Evolutionary conservation across 2,888 invertebrate genomes (phyloP), one percentile per base, ranked within the genome.

Genomic region (Altica lythri): DNA sequence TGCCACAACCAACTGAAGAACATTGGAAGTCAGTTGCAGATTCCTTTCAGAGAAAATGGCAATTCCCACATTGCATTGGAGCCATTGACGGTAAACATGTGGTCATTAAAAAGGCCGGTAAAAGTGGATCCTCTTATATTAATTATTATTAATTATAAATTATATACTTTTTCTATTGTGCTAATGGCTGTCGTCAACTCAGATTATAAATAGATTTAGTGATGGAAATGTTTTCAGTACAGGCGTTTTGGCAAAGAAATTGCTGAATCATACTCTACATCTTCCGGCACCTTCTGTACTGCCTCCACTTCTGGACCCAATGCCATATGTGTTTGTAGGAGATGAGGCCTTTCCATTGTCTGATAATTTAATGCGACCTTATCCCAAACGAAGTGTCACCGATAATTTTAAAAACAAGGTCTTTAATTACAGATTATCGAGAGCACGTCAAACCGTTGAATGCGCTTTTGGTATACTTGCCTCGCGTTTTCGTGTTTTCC

Each of bases 111-210:
- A 63, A 63, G 50, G 64, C 66, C 30, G 19, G 42, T 35, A 50
- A 43, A 37, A 63, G 56, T 56, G 65, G 65, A 29, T 64, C 62
- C 19, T 67, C 63, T 19, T 70, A 59, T 51, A 63, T 57, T 32
- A 68, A 69, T 50, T 67, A 69, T 50, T 65, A 68, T 47, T 53
- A 65, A 37, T n/a, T n/a, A n/a, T n/a, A n/a, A n/a, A n/a, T n/a
- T n/a, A n/a, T n/a, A n/a, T n/a, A 35, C 44, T 51, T 65, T 58
- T 48, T 66, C 66, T 18, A 61, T 67, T 18, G 64, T 68, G 10
- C 47, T 69, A 49, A 56, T 69, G 63, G 63, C 60, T 10, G 43
- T 46, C 10, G 63, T 62, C 4, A 67, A 68, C 50, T 61, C 63
- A 40, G 45, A 65, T 45, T 68, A 67, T 54, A 60, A 61, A 53